Evolutionary conservation across 2,113 vertebrate species (phyloP), one percentile per base, ranked within the genome.

Genomic region (Crotalus tigris): DNA sequence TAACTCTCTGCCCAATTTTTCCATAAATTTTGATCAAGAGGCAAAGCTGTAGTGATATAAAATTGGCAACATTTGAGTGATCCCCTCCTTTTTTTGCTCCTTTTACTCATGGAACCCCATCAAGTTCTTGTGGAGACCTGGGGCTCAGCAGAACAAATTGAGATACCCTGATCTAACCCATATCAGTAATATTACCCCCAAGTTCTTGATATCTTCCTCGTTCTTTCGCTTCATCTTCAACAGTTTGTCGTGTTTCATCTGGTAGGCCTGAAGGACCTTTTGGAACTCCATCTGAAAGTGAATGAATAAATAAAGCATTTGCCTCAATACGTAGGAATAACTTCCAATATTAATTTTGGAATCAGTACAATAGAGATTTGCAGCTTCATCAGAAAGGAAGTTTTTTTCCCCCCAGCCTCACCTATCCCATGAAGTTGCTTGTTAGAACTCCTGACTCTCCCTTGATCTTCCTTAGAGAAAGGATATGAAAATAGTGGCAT

Each of bases 211-310:
- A 93, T 97, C 95, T 91, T 98, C 97, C 96, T 98, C 96, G 0
- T 92, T 95, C 33, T 90, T 93, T 24, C 8, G 95, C 95, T 98
- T 98, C 88, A 95, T 96, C 88, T 1, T 94, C 90, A 96, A 57
- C 33, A 98, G 95, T 10, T 95, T 96, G 59, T 98, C 97, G 94
- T 96, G 96, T 95, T 94, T 97, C 61, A 93, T 94, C 64, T 94
- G 95, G 53, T 97, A 96, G 64, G 95, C 96, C 33, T 97, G 97
- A 95, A 98, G 93, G 21, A 95, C 93, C n/a, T 98, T 97, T 92
- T 97, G 97, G 92, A 98, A 94, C 88, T 97, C 96, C 94, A 98
- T 98, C 98, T 98, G 95, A 59, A 89, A 91, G 89, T 91, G 87
- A 0, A 3, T 33, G 64, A 24, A n/a, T n/a, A 85, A 12, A 3